Evolutionary conservation across 2,888 invertebrate species (phyloP), one percentile per base, ranked within the genome.

Genomic region (Tetramorium bicarinatum): DNA sequence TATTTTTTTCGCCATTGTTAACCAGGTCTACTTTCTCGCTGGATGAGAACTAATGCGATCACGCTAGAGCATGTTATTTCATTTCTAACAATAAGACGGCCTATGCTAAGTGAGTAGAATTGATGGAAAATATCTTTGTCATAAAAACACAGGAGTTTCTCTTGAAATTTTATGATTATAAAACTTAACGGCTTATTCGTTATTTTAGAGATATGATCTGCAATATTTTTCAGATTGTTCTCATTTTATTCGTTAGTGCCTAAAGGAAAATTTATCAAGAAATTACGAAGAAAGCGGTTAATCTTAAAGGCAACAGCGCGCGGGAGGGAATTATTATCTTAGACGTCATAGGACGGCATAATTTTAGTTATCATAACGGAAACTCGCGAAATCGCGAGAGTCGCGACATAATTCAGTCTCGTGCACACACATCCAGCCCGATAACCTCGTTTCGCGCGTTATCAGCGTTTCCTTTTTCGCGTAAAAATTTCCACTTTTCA

Each of bases 1-100:
- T 52, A 75, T 81, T 83, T 81, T 52, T 82, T 52, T 80, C 74
- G 72, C 75, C 64, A 67, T 54, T 25, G 69, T 47, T 34, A 62
- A 34, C 49, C 38, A n/a, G 79, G 66, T 56, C 49, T 34, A 41
- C 41, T 71, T 66, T 85, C 82, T 81, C 83, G 52, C 74, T 38
- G 80, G 84, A 88, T 84, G 89, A 92, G 89, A 84, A 92, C 91
- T 92, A 92, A 93, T 92, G 85, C 86, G 82, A 87, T 88, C 88
- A 88, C 84, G 82, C 79, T 71, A 82, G 49, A 29, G 44, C 69
- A 74, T 21, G 56, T 47, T 64, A n/a, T 74, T 47, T 7, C 13
- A 61, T 41, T 18, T 47, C 47, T 38, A 61, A 34, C 29, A 34
- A 34, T 34, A 34, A 62, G 38, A 21, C 15, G 13, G 15, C 49